Base-by-base conservation (phyloP, 2,113 vertebrate genomes). In the Onychostruthus taczanowskii region DNA sequence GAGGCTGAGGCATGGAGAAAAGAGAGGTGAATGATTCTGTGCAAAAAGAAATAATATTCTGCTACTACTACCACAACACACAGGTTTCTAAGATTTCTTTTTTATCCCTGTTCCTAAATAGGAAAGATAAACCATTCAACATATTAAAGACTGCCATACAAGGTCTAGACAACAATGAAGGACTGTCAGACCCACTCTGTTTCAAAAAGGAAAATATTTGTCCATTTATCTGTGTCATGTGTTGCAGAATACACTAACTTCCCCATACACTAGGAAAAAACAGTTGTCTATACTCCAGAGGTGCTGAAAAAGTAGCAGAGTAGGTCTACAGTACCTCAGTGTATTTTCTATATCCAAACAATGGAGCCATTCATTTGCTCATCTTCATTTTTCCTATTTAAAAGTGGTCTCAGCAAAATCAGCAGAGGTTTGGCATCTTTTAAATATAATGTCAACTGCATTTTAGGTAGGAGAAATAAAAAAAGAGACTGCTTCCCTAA, bases 221-320 rank as follows among this genome's bases (percentile, higher is more conserved):
- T 41, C 10, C 3, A 44, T 53, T 79, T 68, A 76, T 30, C 46
- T 0, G 0, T 30, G 13, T 31, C 8, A 55, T 33, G n/a, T 26
- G 35, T 3, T 64, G 33, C 18, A 75, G 24, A 76, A 78, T 10
- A 76, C 11, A 37, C 16, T 16, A 56, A 43, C 58, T 62, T 82
- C 30, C 39, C 41, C 47, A 64, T 3, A 63, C 31, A 67, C 10
- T 8, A 53, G 37, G 43, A 68, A 47, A 70, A 90, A 50, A 35
- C 0, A 66, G 39, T 39, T 53, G 14, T 5, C 52, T 78, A 0
- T 41, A 56, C 37, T 77, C 62, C 43, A 84, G 47, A 80, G 10
- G 21, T 26, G 63, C 18, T 73, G 55, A 76, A 70, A 59, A 58
- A 69, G 43, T 9, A 67, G 46, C 26, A 74, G 37, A 53, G 26